Base-by-base conservation (phyloP, 1,140 invertebrate genomes). In the Drosophila santomea region DNA sequence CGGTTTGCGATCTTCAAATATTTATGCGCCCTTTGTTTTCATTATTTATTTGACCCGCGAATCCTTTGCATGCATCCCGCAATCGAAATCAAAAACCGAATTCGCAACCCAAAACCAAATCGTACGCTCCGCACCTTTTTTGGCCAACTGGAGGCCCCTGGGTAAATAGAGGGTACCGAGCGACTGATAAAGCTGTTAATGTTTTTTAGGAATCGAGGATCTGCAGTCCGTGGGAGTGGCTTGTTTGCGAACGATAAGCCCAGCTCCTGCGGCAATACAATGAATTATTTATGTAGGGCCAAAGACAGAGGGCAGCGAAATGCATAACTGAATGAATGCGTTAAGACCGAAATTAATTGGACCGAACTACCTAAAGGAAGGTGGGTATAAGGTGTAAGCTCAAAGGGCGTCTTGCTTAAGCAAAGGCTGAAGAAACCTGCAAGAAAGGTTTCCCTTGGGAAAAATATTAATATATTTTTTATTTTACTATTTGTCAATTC, bases 151-250 rank as follows among this genome's bases (percentile, higher is more conserved):
- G 32, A 35, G 32, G 60, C 71, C 74, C 51, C 64, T 23, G 75
- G 66, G 45, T 50, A 44, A 35, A 32, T 43, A 15, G 38, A 57
- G 38, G 54, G 38, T 52, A 47, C 48, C 62, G 32, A 54, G 41
- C 41, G 71, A 69, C 66, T 83, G 75, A 88, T 88, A 76, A 88
- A 86, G 82, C 66, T 82, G 82, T 86, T 86, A 85, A 82, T 67
- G 52, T 62, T 68, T 38, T 66, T 48, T 25, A 28, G 17, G 43
- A 41, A 36, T 25, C 8, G 41, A 36, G 43, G 45, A 71, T 58
- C 45, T 3, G 36, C 54, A 10, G 25, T 47, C 41, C 2, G n/a
- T 25, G 61, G 83, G 83, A 66, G 83, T 82, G 75, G 39, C 60
- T 66, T 81, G 45, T 82, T 78, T 77, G 63, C 55, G 51, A 28